These are phyloP conservation scores for Euspilapteryx auroguttella DNA, from an alignment of 2,888 invertebrate genomes.

Conservation along the genomic window DNA sequence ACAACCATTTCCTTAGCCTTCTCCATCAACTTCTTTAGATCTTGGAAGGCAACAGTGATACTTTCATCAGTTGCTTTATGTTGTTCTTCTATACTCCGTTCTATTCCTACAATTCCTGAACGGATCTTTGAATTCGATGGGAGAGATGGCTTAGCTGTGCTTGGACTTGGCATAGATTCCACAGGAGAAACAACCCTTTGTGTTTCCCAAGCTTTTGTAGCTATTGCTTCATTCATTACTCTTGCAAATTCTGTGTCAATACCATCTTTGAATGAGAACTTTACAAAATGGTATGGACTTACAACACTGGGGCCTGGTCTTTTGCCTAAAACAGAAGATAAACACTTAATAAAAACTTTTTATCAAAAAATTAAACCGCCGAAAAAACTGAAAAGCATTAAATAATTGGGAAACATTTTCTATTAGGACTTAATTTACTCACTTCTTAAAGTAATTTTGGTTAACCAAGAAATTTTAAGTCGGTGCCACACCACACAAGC, in stretches of 20 bases:
- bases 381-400: too few relatives aligned
- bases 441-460: too few relatives aligned
- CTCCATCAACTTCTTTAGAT: slow-evolving; percentile 90
- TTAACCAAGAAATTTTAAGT: too few relatives aligned
- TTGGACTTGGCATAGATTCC: slow-evolving; percentile 14
- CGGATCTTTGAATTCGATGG: slow-evolving; percentile 67
- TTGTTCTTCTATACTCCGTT: slow-evolving; percentile 87
- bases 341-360: slow-evolving; percentile 7
- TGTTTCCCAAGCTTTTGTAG: slow-evolving; percentile 67
- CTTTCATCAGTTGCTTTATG: slow-evolving; percentile 90
- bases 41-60: slow-evolving; percentile 93
- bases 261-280: slow-evolving; percentile 86
- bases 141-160: slow-evolving; percentile 8
- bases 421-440: too few relatives aligned
- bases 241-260: slow-evolving; percentile 66
- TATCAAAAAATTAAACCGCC: too few relatives aligned
- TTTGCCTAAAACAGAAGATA: slow-evolving; percentile 45
- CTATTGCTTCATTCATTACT: slow-evolving; percentile 65
- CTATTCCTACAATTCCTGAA: slow-evolving; percentile 95
- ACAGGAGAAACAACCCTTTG: slow-evolving; percentile 14
- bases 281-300: slow-evolving; percentile 74
- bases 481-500: too few relatives aligned
- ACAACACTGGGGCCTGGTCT: slow-evolving; percentile 73
- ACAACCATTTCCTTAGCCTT: slow-evolving; percentile 98
- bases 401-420: too few relatives aligned